Base-by-base conservation (phyloP, 2,113 vertebrate genomes). In the Neodon shergylaensis region DNA sequence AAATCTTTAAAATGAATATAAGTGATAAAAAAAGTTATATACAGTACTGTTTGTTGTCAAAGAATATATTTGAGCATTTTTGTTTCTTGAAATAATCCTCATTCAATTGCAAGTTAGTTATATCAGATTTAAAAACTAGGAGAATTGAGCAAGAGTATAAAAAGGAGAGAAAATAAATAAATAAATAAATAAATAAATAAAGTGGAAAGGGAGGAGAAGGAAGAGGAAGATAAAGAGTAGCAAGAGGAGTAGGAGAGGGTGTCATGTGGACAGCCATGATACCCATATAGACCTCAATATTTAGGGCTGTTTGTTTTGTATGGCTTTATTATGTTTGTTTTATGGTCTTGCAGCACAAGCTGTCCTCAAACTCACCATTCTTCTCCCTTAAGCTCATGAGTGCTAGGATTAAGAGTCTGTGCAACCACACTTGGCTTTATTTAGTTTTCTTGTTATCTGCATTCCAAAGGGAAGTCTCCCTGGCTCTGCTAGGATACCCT, bases 161-260 rank as follows among this genome's bases (percentile, higher is more conserved):
- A 81, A 14, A 24, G 19, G 21, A 10, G 12, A 44, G 42, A 24
- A 44, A 52, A 21, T 5, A 58, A 21, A 21, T 17, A 54, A 17
- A 54, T 17, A 54, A 17, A 17, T 17, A 54, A 54, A 54, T 16
- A 54, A 54, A 16, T 16, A 52, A 52, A 52, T 13, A 44, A 65
- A n/a, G 0, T 49, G 31, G 5, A 16, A 2, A 5, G 4, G 7
- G 5, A 70, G 24, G 13, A 74, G 22, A 0, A 17, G 2, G 26
- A 22, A 39, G 36, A 58, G 65, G 24, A 58, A 68, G 3, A 5
- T 9, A 52, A 72, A 33, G 0, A 14, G 2, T 36, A 11, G 13
- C 0, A 86, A 10, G 28, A 14, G 1, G 6, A 63, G 21, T 1
- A 19, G 0, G 44, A 22, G 3, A 11, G 3, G 2, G 5, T 8